Evolutionary conservation across 2,888 invertebrate species (phyloP), one percentile per base, ranked within the genome.

Genomic region (Cyrtodaria siliqua): DNA sequence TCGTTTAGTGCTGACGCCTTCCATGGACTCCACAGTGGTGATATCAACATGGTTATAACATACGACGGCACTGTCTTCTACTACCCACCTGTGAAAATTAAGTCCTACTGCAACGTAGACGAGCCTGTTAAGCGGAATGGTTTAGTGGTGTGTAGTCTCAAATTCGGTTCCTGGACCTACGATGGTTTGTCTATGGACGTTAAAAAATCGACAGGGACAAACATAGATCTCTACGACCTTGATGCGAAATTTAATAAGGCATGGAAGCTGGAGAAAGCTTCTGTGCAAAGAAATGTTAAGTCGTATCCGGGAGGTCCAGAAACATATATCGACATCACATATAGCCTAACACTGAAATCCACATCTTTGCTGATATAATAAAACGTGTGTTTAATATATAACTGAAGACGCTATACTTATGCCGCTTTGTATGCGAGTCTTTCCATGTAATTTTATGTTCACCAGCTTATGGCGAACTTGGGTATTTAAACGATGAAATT

Each of bases 81-180:
- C 44, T 53, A 40, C 20, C 62, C 62, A 1, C 73, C 66, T 2
- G 62, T 59, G 9, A 72, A 70, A 38, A 57, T 61, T 26, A 44
- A 63, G 18, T 62, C 70, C 9, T 79, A 64, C 55, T 79, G 79
- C 53, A 61, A 49, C 4, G 57, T 70, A 1, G 27, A 47, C 2
- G 33, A 23, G 12, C 40, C 47, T 20, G 33, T 62, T 0, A 59
- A 44, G 29, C 56, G 26, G 1, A 49, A 47, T 40, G 50, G 49
- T 14, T 50, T 49, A 26, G 66, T 69, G 9, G 52, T 50, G 47
- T 79, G 79, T 63, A n/a, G 20, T 20, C 23, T 79, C 49, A 79
- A 73, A 50, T 79, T 79, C 24, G 57, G 70, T 23, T 79, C 73
- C n/a, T 79, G 79, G 79, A 59, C 74, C 12, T 67, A 79, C 40